These are phyloP conservation scores for Sorex araneus DNA, from an alignment of 2,113 vertebrate species.

Conservation along the genomic window DNA sequence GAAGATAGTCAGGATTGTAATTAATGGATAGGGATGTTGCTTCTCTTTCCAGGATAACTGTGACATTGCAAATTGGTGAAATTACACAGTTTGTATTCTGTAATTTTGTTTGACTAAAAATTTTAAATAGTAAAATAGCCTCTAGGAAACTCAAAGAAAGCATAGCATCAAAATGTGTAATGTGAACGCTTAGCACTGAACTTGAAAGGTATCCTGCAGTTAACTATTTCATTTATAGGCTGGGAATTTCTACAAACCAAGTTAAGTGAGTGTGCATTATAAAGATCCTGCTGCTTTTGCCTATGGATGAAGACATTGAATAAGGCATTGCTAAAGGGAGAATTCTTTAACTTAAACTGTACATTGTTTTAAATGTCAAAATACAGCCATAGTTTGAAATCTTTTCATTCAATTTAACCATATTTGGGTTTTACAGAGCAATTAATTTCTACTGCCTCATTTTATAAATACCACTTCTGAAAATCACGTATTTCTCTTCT, in stretches of 20 bases:
- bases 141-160: conserved; percentile 87
- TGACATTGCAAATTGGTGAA: conserved; percentile 84
- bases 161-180: conserved; percentile 83
- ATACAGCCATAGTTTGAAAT: conserved; percentile 78
- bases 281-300: conserved; percentile 87
- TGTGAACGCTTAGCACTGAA: conserved; percentile 85
- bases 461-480: conserved; percentile 69
- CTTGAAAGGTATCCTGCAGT: conserved; percentile 88
- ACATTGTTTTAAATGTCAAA: conserved; percentile 86
- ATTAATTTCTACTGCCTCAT: conserved; percentile 74
- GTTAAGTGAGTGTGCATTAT: conserved; percentile 86
- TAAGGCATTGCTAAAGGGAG: conserved; percentile 72
- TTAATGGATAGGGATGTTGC: conserved; percentile 77
- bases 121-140: conserved; percentile 86
- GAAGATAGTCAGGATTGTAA: conserved; percentile 80
- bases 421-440: conserved; percentile 51
- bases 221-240: conserved; percentile 87
- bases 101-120: conserved; percentile 86
- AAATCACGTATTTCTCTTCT: conserved; percentile 51
- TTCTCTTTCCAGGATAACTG: conserved; percentile 83
- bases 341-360: conserved; percentile 85
- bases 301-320: conserved; percentile 85
- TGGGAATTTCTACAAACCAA: conserved; percentile 86
- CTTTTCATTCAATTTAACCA: conserved; percentile 75
- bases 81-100: conserved; percentile 82